phyloP scores from a whole-genome alignment of 1,140 invertebrate species.

The Wasmannia auropunctata region DNA sequence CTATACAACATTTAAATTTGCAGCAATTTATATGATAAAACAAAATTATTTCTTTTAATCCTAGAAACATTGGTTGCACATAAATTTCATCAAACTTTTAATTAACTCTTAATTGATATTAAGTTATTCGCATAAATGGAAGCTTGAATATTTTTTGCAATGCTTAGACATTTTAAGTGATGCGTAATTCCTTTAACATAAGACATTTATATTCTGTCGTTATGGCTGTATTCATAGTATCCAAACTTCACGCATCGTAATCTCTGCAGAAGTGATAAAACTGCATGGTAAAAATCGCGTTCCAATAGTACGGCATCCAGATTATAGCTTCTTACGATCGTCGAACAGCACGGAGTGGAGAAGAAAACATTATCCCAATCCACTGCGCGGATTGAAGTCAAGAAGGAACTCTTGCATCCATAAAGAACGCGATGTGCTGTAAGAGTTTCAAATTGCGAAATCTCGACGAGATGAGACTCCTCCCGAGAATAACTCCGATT shows the following conservation, averaged over 20 bases:
- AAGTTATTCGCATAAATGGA: neutral
- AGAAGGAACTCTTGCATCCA: neutral
- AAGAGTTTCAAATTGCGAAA: slow-evolving; percentile 21
- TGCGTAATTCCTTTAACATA: neutral
- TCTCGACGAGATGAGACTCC: neutral
- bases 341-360: neutral
- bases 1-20: neutral
- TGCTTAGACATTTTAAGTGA: neutral
- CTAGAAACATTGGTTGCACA: neutral
- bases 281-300: neutral
- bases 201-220: neutral
- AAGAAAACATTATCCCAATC: neutral
- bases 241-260: neutral
- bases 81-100: neutral
- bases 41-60: neutral
- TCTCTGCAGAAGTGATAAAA: neutral
- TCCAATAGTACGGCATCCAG: neutral
- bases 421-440: slow-evolving; percentile 2
- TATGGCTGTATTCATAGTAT: neutral
- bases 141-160: neutral
- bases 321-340: neutral
- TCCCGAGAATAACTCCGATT: neutral
- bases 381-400: neutral
- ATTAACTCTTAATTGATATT: neutral
- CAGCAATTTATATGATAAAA: neutral